Evolutionary conservation across 2,888 invertebrate species (phyloP), one percentile per base, ranked within the genome.

Genomic region (Hipparchia sbordonii): DNA sequence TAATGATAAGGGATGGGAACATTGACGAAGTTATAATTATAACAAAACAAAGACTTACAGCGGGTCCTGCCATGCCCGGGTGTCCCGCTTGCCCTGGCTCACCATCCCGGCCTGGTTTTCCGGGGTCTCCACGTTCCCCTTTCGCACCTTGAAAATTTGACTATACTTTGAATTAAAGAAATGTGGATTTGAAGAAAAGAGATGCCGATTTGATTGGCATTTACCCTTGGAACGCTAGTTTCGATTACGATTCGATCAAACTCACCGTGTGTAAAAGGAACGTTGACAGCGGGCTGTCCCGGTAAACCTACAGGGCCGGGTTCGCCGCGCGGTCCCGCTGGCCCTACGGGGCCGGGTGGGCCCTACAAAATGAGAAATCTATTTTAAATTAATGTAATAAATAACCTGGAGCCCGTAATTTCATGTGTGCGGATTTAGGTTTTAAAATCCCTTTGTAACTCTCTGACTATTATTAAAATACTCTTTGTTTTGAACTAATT

Each of bases 311-410:
- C 79, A 0, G 81, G 82, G 0, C 92, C 92, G 0, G 76, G 79
- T 0, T 83, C 82, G 0, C 93, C 93, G 0, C 87, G 87, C 46
- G 90, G 88, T 0, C 95, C 95, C 1, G 84, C 79, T 0, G 87
- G 87, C 6, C 95, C 95, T 0, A 89, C 85, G 2, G 87, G 86
- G 0, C 95, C 96, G 5, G 91, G 89, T 23, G 59, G 57, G 68
- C 89, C 88, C 84, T 86, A 72, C 39, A 66, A 63, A 54, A 66
- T n/a, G 7, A 39, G 39, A 10, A 23, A 57, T 6, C 57, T 13
- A 39, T 60, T 23, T 12, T 9, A 10, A 39, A 39, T 39, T 39
- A 4, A 39, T 39, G 39, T 39, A 23, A 39, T 39, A 4, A 5
- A 39, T 39, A 4, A 39, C 39, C 39, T 39, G 39, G 39, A 39